Evolutionary conservation across 1,140 invertebrate species (phyloP), one percentile per base, ranked within the genome.

Genomic region (Papilio dardanus): DNA sequence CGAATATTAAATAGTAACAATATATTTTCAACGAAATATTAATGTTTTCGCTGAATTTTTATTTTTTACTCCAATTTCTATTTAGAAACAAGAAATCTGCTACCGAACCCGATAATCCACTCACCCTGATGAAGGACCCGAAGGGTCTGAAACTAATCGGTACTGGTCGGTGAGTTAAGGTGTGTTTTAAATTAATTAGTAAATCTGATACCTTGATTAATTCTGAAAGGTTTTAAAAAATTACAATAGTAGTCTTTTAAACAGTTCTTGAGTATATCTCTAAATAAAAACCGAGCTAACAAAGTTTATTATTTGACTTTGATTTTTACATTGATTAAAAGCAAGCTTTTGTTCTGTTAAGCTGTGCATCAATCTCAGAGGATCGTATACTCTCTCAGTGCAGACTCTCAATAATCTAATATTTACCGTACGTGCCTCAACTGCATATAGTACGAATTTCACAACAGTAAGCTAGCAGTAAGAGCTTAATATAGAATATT

Each of bases 371-470:
- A 58, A 58, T 28, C 8, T 28, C 50, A 28, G 10, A 28, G 54
- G 7, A 58, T 28, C 54, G 21, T 28, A 24, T 14, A 24, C 46
- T 50, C n/a, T 58, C 54, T 58, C 54, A 58, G 54, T 58, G 28
- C 24, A 58, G 12, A 7, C 21, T 28, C 24, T 24, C 54, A 58
- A 58, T 58, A 58, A 58, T 58, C 54, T 58, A 58, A 58, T 58
- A 58, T 58, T 58, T 58, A 28, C 54, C 14, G 54, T 28, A 58
- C 54, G 54, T 58, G 54, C 54, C 24, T 28, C 21, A 12, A 58
- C 21, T 58, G 54, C 54, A 58, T 28, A 58, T 14, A n/a, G 8
- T 58, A 2, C 21, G 54, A 58, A 28, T 58, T 58, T 58, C 21
- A 10, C 10, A 7, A 5, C 5, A 58, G 54, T 58, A 58, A 58